Conservation (phyloP, 2,797 vertebrate species). For the Mus spretus region DNA sequence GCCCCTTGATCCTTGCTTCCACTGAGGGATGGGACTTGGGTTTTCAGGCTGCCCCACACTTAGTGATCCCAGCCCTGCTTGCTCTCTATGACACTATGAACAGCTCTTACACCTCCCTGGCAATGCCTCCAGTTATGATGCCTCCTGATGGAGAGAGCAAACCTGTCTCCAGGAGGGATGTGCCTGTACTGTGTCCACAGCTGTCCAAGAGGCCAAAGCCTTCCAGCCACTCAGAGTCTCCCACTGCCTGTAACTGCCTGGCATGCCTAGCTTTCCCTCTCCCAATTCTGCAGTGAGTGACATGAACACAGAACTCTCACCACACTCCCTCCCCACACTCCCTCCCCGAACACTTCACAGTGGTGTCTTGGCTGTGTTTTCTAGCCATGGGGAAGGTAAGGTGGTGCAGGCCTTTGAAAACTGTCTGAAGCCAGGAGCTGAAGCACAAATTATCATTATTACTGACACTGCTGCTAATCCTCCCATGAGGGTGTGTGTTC, state of each 20-base stretch:
- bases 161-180: fast-evolving
- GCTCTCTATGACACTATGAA: fast-evolving
- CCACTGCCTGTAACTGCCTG: not conserved
- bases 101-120: not conserved
- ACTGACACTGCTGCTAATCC: constrained; percentile 32
- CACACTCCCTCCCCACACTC: not conserved
- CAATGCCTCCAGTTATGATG: fast-evolving
- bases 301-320: not conserved
- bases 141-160: not conserved
- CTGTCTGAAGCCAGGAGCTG: constrained; percentile 7
- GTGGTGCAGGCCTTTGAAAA: constrained; percentile 49
- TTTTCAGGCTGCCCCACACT: not conserved
- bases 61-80: not conserved
- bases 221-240: not conserved
- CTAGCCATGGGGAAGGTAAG: not conserved
- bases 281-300: not conserved
- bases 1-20: too few species aligned
- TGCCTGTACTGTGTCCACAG: fast-evolving
- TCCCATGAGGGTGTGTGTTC: not conserved
- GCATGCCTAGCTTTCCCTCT: fast-evolving
- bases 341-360: fast-evolving
- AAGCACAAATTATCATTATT: not conserved
- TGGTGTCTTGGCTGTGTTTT: not conserved
- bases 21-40: not conserved
- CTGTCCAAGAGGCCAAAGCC: not conserved